Percentiles rank a stretch among this genome's conserved stretches.
Evolutionary conservation across 2,797 vertebrate genomes (phyloP).

Genomic region (Ispidina lecontei): DNA sequence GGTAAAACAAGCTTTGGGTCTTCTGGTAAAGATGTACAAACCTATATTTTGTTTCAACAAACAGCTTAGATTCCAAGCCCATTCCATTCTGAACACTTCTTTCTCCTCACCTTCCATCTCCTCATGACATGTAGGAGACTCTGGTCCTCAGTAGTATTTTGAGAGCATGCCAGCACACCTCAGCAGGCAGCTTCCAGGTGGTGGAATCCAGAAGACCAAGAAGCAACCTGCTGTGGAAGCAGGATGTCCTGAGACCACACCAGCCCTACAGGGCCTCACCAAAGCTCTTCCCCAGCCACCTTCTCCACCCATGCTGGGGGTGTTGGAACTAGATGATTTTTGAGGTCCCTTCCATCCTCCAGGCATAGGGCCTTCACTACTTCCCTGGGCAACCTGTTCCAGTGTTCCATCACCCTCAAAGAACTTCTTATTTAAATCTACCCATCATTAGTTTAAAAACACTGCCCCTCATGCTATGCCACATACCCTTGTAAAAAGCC

Average conservation of each 20-base stretch:
- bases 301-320: not conserved
- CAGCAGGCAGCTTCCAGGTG: not conserved
- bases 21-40: not conserved
- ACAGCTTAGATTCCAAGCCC: not conserved
- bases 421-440: too few species aligned
- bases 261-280: not conserved
- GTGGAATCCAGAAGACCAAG: not conserved
- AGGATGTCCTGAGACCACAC: not conserved
- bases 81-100: not conserved
- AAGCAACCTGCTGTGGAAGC: not conserved
- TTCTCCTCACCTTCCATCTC: not conserved
- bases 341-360: not conserved
- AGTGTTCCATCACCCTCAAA: too few species aligned
- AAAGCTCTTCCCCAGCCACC: not conserved
- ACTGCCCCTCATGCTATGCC: too few species aligned
- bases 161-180: rapidly evolving
- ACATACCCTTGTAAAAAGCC: too few species aligned
- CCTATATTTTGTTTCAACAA: not conserved
- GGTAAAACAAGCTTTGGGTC: not conserved
- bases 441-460: too few species aligned
- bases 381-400: too few species aligned
- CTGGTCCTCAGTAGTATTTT: not conserved
- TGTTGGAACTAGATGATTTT: not conserved
- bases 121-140: not conserved
- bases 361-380: too few species aligned